phyloP scores from a whole-genome alignment of 2,888 invertebrate genomes.

The Leptogaster cylindrica region DNA sequence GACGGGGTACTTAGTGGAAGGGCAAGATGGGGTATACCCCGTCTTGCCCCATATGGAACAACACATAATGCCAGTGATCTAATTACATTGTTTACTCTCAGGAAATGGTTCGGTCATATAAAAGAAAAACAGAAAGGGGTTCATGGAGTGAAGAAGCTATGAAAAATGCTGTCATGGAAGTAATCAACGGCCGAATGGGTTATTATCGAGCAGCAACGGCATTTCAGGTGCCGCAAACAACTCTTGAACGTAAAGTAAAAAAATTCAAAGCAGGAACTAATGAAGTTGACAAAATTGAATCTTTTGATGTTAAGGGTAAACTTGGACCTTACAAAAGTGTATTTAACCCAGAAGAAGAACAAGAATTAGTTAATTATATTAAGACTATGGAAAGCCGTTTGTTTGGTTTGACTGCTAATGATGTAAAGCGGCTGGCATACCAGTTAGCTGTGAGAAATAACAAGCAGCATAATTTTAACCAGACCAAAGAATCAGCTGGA shows the following conservation, averaged over 20 bases:
- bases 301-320: not conserved
- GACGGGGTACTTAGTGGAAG: too few relatives aligned
- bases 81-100: too few relatives aligned
- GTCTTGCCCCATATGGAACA: too few relatives aligned
- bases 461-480: not conserved
- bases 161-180: slow-evolving; percentile 1
- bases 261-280: too few relatives aligned
- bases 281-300: not conserved
- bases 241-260: slow-evolving; percentile 15
- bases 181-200: slow-evolving; percentile 13
- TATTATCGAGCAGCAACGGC: not conserved
- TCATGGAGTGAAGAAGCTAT: slow-evolving; percentile 13
- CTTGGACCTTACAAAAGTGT: not conserved
- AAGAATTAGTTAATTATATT: not conserved
- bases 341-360: not conserved
- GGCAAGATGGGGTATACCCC: too few relatives aligned
- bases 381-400: not conserved
- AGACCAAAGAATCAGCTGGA: too few relatives aligned
- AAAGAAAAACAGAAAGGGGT: slow-evolving; percentile 13
- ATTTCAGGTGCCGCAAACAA: slow-evolving; percentile 9
- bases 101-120: slow-evolving; percentile 18
- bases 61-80: too few relatives aligned
- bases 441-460: not conserved
- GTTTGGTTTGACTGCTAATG: not conserved
- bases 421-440: too few relatives aligned